Evolutionary conservation across 2,888 invertebrate species (phyloP).

Genomic region (Drosophila paucipuncta): DNA sequence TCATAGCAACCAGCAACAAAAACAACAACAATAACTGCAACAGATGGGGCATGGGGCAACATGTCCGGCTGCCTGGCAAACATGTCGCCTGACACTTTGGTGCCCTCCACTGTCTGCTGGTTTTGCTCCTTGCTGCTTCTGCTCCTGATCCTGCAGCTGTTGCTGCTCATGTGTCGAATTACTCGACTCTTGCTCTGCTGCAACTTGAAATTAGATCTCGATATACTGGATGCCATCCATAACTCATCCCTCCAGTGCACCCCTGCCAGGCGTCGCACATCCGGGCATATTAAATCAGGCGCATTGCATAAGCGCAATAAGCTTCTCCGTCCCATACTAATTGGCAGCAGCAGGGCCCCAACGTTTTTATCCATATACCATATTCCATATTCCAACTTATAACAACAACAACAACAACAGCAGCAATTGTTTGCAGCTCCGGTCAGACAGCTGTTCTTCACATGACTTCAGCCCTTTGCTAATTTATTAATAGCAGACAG

Average conservation of each 20-base stretch:
- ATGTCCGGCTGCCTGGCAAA: conserved; percentile 60
- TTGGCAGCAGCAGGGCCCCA: conserved; percentile 29
- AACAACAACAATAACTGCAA: background rate
- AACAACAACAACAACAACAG: background rate
- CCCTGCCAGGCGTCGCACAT: background rate
- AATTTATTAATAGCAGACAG: conserved; percentile 66
- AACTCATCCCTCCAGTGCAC: background rate
- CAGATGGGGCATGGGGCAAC: conserved; percentile 15
- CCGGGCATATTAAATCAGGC: conserved; percentile 19
- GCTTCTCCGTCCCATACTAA: conserved; percentile 33
- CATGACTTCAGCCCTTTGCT: conserved; percentile 31
- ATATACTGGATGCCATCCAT: conserved; percentile 26
- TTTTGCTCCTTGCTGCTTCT: conserved; percentile 8
- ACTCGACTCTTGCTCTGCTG: conserved; percentile 47
- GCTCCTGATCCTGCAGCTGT: conserved; percentile 4
- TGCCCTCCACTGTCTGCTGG: conserved; percentile 27
- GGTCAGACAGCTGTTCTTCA: conserved; percentile 28
- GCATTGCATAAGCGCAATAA: conserved; percentile 16
- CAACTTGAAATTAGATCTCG: conserved; percentile 61
- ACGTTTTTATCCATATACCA: conserved; percentile 10
- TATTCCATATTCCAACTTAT: conserved; percentile 26
- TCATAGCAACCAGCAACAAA: conserved; percentile 14
- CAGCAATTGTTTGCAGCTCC: conserved; percentile 8
- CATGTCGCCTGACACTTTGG: conserved; percentile 62
- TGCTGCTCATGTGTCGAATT: conserved; percentile 39